phyloP scores from a whole-genome alignment of 2,113 vertebrate genomes.

The Phoxinus phoxinus region DNA sequence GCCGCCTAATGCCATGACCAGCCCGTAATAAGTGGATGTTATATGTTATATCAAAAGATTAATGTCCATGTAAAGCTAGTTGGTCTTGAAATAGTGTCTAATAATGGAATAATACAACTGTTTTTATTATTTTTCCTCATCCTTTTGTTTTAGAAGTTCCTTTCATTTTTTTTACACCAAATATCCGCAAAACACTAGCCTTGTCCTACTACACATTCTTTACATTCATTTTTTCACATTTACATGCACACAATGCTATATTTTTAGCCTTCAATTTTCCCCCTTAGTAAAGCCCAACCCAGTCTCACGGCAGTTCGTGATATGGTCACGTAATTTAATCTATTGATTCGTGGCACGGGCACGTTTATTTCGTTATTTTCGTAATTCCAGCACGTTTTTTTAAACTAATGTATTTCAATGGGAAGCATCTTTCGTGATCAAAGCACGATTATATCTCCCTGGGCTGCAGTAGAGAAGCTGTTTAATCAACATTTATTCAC shows the following conservation, averaged over 20 bases:
- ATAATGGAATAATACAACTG: not conserved
- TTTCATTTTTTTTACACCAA: not conserved
- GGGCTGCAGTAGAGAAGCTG: too few relatives aligned
- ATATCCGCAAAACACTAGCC: not conserved
- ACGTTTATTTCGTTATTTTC: too few relatives aligned
- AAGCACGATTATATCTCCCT: too few relatives aligned
- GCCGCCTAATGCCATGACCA: not conserved
- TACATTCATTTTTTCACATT: not conserved
- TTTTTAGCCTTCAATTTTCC: not conserved
- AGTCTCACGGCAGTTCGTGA: too few relatives aligned
- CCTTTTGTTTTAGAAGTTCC: not conserved
- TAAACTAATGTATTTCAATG: too few relatives aligned
- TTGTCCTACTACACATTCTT: not conserved
- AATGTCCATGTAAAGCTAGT: not conserved
- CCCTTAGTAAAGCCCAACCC: not conserved
- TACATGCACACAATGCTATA: not conserved
- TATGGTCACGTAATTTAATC: too few relatives aligned
- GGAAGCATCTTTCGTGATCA: too few relatives aligned
- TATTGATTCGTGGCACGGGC: too few relatives aligned
- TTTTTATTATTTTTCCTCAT: not conserved
- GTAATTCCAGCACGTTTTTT: too few relatives aligned
- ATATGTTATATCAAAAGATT: not conserved
- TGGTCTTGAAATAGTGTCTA: not conserved
- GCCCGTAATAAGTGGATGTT: not conserved
- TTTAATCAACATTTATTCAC: too few relatives aligned